Conservation (phyloP, 1,140 invertebrate species). For the Pissodes strobi region DNA sequence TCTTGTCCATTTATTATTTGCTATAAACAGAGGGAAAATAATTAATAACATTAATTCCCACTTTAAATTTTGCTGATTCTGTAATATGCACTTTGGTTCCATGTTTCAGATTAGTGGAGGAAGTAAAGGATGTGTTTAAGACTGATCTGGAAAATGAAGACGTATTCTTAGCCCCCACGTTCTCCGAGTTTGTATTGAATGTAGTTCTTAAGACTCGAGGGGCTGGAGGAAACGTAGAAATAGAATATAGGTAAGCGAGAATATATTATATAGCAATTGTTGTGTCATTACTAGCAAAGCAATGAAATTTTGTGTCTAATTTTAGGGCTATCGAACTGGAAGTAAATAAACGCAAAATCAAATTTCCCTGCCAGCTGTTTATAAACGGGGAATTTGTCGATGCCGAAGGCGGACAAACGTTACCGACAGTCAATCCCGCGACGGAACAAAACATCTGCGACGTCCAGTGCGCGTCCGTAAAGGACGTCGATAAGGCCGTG, state of each 20-base stretch:
- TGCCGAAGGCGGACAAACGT: constrained; percentile 66
- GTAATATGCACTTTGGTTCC: no score
- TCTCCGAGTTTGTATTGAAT: constrained; percentile 75
- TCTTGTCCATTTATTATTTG: no score
- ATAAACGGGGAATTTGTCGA: constrained; percentile 91
- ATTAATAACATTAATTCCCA: no score
- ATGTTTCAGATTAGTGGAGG: constrained; percentile 84
- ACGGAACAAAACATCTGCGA: constrained; percentile 82
- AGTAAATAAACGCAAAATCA: constrained; percentile 83
- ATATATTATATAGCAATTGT: no score
- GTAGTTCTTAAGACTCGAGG: constrained; percentile 72
- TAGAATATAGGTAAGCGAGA: constrained; percentile 66
- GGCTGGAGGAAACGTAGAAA: constrained; percentile 54
- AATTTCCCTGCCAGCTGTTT: constrained; percentile 87
- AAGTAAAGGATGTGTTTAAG: constrained; percentile 82
- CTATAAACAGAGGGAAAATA: no score
- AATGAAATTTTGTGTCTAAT: neutral
- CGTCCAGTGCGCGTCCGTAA: constrained; percentile 71
- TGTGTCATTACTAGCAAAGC: no score
- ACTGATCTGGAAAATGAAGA: constrained; percentile 85
- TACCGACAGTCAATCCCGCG: constrained; percentile 80
- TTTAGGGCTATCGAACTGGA: constrained; percentile 70
- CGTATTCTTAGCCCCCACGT: constrained; percentile 90
- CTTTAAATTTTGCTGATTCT: no score
- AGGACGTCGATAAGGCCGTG: constrained; percentile 87